A percentile compares a stretch with the other conserved stretches of the same genome.
Evolutionary conservation across 2,888 invertebrate species (phyloP).

Genomic region (Philereme transversata): DNA sequence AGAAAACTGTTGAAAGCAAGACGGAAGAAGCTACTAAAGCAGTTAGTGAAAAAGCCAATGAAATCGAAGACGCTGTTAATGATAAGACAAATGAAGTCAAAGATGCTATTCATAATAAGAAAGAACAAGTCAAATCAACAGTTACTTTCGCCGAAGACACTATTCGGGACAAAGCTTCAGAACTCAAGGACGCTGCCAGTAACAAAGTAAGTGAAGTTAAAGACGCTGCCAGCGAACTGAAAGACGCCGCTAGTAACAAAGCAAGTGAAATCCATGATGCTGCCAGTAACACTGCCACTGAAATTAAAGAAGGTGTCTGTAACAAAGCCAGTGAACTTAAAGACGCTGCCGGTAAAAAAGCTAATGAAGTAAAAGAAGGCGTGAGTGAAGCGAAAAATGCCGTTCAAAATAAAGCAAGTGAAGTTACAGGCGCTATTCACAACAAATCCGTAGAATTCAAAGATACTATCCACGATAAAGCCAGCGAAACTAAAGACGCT

Average conservation of each 20-base stretch:
- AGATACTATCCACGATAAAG: constrained; percentile 43
- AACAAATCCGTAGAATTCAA: constrained; percentile 40
- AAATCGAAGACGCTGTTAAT: constrained; percentile 47
- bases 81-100: constrained; percentile 39
- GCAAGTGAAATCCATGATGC: constrained; percentile 39
- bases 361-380: constrained; percentile 38
- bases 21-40: constrained; percentile 47
- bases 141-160: constrained; percentile 38
- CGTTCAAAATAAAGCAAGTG: constrained; percentile 40
- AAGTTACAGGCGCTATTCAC: constrained; percentile 44
- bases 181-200: constrained; percentile 37
- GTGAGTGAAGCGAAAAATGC: constrained; percentile 39
- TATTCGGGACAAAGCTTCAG: constrained; percentile 46
- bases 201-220: constrained; percentile 39
- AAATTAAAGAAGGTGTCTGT: constrained; percentile 47
- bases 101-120: constrained; percentile 38
- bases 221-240: constrained; percentile 41
- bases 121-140: constrained; percentile 35
- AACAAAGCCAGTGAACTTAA: constrained; percentile 47
- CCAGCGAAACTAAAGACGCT: constrained; percentile 38
- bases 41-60: constrained; percentile 49
- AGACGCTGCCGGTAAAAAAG: constrained; percentile 38
- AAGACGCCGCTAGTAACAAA: constrained; percentile 44
- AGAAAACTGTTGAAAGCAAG: constrained; percentile 45
- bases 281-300: constrained; percentile 48